Base-by-base conservation (phyloP, 2,113 vertebrate species). In the Bubalus kerabau region DNA sequence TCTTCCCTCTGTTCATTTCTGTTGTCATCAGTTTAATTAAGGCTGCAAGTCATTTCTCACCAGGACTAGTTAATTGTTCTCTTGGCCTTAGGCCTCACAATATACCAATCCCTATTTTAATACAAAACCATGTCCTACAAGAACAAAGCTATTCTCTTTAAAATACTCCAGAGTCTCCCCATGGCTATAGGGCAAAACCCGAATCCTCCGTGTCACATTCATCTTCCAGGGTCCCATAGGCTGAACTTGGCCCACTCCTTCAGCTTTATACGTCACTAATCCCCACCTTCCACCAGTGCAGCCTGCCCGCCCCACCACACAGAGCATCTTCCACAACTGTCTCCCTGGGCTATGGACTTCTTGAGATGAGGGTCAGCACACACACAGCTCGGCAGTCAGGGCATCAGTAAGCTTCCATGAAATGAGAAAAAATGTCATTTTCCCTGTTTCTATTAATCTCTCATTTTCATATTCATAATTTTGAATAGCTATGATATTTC, bases 351-450 rank as follows among this genome's bases (percentile, higher is more conserved):
- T 57, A 4, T 30, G 26, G n/a, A 43, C 28, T 17, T 76, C 57
- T 50, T 12, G 16, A 50, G 40, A 43, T 28, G 12, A 80, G n/a
- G 40, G 40, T 36, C 24, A 59, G 26, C n/a, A 43, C 1, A 9
- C 30, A 60, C 26, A 85, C 21, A n/a, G 13, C 32, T 36, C 26
- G 17, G 60, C 56, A 57, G 32, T 78, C 32, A 85, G 64, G 10
- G 24, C 32, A 43, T 92, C 56, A 23, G 11, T 40, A 24, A 84
- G 19, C 64, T 60, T 52, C 40, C 32, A 26, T 43, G 50, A 84
- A 76, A 28, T 78, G 26, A 85, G 32, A 89, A 90, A 89, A 92
- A 85, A 89, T n/a, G 54, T 48, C 40, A 60, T 89, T 85, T 57
- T n/a, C 15, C 32, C 48, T n/a, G 26, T 78, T 56, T n/a, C 46